Conservation (phyloP, 2,797 vertebrate genomes). For the Aselliscus stoliczkanus region DNA sequence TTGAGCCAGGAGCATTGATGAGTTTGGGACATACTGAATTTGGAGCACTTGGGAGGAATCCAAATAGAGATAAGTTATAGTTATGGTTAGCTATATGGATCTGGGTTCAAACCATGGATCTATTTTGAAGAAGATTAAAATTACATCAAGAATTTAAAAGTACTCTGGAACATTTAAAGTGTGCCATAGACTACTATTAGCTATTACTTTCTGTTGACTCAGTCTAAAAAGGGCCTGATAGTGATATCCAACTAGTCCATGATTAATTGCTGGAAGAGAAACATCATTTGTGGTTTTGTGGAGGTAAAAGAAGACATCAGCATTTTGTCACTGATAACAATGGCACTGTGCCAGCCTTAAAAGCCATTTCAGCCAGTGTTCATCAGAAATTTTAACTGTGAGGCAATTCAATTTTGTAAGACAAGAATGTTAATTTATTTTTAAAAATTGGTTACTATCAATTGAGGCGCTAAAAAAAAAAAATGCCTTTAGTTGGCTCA, state of each 20-base stretch:
- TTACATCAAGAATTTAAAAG: neutral
- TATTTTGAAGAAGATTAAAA: neutral
- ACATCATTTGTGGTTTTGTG: slow-evolving; percentile 59
- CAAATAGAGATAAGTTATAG: neutral
- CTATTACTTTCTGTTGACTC: neutral
- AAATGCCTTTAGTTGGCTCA: neutral
- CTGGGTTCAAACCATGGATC: neutral
- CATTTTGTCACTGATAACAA: neutral
- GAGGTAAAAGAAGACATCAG: slow-evolving; percentile 48
- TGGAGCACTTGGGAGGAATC: neutral
- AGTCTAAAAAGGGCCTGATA: neutral
- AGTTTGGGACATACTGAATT: neutral
- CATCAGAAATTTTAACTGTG: slow-evolving; percentile 20
- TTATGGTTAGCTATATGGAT: neutral
- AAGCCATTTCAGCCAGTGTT: neutral
- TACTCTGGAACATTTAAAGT: neutral
- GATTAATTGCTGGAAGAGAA: slow-evolving; percentile 49
- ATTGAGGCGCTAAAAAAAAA: neutral
- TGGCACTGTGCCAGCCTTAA: slow-evolving; percentile 37
- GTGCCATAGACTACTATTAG: neutral
- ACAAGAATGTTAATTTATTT: neutral
- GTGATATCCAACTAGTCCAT: slow-evolving; percentile 3
- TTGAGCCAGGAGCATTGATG: neutral
- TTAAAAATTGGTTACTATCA: slow-evolving; percentile 22
- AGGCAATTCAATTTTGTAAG: neutral